phyloP scores from a whole-genome alignment of 2,113 vertebrate genomes.

The Dendrocopos noguchii region DNA sequence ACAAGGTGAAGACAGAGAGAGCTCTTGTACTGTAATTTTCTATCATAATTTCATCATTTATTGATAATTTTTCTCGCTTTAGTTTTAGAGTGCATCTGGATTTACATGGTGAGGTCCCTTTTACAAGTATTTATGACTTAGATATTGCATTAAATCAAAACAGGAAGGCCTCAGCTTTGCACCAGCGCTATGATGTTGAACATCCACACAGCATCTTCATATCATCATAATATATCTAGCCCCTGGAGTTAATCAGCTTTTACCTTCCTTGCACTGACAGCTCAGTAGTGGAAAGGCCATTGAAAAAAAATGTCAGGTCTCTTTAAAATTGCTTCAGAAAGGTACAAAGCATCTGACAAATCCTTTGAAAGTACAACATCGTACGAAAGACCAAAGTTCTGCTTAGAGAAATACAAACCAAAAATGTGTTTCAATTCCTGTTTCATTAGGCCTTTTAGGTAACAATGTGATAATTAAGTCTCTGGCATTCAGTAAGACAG shows the following conservation, averaged over 20 bases:
- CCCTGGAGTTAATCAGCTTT: neutral
- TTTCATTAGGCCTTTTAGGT: neutral
- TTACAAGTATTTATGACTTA: constrained; percentile 12
- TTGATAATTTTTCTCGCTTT: constrained; percentile 68
- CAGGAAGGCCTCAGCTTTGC: neutral
- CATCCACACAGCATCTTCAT: neutral
- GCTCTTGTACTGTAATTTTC: neutral
- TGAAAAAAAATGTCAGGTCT: neutral
- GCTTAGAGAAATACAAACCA: neutral
- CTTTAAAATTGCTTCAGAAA: neutral
- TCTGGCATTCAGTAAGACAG: neutral
- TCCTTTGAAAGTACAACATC: neutral
- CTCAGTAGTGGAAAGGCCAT: neutral
- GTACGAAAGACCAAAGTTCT: neutral
- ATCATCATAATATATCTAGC: neutral
- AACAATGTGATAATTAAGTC: neutral
- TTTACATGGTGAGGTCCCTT: constrained; percentile 38
- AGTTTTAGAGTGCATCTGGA: constrained; percentile 34
- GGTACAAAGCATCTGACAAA: neutral
- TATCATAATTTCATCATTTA: constrained; percentile 73
- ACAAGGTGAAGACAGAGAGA: neutral
- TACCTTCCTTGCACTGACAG: neutral
- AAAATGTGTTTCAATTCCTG: neutral
- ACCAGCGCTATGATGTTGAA: neutral
- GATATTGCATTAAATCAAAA: neutral